Percentiles rank a stretch among this genome's conserved stretches.
Conservation (phyloP, 2,113 vertebrate genomes). For the Colistium nudipinnis region DNA sequence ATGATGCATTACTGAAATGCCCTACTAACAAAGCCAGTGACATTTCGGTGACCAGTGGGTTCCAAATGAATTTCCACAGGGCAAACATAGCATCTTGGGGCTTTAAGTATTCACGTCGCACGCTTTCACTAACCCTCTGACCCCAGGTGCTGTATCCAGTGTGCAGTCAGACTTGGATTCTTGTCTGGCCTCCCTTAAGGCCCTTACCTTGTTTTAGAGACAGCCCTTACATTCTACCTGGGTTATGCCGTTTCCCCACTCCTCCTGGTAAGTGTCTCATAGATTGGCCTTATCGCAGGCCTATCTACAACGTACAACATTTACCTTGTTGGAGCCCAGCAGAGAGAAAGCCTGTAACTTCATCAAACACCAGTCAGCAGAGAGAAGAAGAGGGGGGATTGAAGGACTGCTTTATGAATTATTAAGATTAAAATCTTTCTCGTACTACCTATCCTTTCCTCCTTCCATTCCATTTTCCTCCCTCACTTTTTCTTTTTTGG, state of each 20-base stretch:
- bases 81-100: conserved; percentile 18
- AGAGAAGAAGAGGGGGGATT: conserved; percentile 73
- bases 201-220: conserved; percentile 68
- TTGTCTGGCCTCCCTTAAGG: conserved; percentile 54
- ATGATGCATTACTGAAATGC: not conserved
- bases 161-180: conserved; percentile 47
- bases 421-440: conserved; percentile 90
- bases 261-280: conserved; percentile 60
- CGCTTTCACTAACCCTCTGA: conserved; percentile 40
- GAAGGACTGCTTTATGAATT: conserved; percentile 86
- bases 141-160: conserved; percentile 41
- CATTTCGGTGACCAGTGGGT: not conserved
- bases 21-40: not conserved
- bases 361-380: conserved; percentile 85
- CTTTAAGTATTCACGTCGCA: conserved; percentile 22
- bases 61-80: conserved; percentile 9
- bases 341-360: conserved; percentile 82
- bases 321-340: conserved; percentile 70
- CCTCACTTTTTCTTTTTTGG: conserved; percentile 68
- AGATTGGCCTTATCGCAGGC: conserved; percentile 70
- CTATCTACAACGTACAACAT: conserved; percentile 68
- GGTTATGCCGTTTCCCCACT: conserved; percentile 60
- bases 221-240: conserved; percentile 41
- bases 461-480: conserved; percentile 77
- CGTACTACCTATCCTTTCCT: conserved; percentile 82